Evolutionary conservation across 2,888 invertebrate species (phyloP), one percentile per base, ranked within the genome.

Genomic region (Trichopoda pennipes): DNA sequence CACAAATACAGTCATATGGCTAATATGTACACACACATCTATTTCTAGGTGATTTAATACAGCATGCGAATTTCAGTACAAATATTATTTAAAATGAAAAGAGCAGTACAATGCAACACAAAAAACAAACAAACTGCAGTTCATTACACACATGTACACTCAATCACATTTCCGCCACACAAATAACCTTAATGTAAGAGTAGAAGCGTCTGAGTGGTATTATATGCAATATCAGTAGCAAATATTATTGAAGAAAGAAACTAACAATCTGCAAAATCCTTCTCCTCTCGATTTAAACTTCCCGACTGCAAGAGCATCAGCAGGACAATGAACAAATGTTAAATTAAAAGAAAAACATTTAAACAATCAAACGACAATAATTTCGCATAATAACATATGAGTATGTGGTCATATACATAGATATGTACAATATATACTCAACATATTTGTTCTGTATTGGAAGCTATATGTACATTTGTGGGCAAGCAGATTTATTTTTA

Each of bases 321-420:
- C 32, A 47, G 32, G 19, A 58, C 38, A 47, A 28, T 53, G 19
- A 16, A 28, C 17, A 68, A 56, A 19, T 17, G 4, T 14, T n/a
- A 68, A 53, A 55, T 2, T 32, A 56, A 16, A 42, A 38, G 10
- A 4, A 55, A 42, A 69, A 47, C 3, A 49, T 49, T 49, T 17
- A 47, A 69, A 32, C 56, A 69, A 32, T 58, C 21, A 69, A 69
- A 69, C 16, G 56, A 58, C 69, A 69, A 69, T 56, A 44, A 69
- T 56, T 58, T 56, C 42, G 32, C 47, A 56, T 47, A 58, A 47
- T 69, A 56, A 47, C 32, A 56, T 55, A 44, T 32, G 47, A 47
- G 14, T 16, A 19, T 56, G 32, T 42, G 53, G 12, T 38, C 51
- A 42, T 23, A 23, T 4, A 53, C n/a, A n/a, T n/a, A n/a, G n/a